phyloP scores from a whole-genome alignment of 2,113 vertebrate species.

The Mobula hypostoma region DNA sequence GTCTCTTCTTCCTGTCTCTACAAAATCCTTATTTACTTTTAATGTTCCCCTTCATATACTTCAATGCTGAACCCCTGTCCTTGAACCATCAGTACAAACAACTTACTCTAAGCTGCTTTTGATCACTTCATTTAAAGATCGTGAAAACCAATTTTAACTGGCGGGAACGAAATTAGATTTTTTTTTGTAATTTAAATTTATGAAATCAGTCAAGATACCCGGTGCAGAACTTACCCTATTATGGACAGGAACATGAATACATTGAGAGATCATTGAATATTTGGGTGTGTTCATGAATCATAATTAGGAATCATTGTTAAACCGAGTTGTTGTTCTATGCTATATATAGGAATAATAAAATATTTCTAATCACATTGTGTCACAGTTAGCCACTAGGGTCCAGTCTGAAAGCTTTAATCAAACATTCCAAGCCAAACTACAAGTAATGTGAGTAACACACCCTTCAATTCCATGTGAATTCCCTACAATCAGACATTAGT shows the following conservation, averaged over 20 bases:
- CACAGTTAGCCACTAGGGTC: neutral
- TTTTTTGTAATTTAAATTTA: neutral
- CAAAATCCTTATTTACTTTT: no score
- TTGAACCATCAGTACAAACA: neutral
- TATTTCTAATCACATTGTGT: neutral
- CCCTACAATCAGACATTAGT: neutral
- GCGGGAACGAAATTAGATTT: neutral
- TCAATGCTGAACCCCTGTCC: neutral
- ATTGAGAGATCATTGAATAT: neutral
- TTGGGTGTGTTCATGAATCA: neutral
- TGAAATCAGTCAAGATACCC: neutral
- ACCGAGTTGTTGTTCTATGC: neutral
- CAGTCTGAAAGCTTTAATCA: slow-evolving; percentile 19
- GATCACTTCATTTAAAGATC: neutral
- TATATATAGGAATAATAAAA: slow-evolving; percentile 1
- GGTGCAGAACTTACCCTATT: neutral
- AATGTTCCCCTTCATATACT: neutral
- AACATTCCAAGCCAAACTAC: neutral
- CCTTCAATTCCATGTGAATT: neutral
- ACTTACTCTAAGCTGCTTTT: neutral
- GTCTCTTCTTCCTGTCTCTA: no score
- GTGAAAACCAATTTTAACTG: neutral
- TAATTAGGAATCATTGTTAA: neutral
- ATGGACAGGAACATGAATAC: neutral
- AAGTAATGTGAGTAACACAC: neutral